These are phyloP conservation scores for Diachrysia chrysitis DNA, from an alignment of 2,888 invertebrate genomes.

Conservation along the genomic window DNA sequence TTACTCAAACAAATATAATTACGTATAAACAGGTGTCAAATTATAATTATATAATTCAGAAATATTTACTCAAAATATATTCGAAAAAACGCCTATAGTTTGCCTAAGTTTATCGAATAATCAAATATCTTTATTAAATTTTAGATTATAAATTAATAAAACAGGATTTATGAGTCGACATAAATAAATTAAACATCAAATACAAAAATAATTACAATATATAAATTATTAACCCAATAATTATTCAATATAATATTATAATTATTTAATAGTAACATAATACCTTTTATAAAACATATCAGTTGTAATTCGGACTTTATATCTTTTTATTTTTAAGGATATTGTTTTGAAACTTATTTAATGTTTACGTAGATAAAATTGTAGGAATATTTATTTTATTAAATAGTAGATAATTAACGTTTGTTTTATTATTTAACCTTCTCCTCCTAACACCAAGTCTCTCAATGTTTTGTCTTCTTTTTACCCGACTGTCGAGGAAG, in stretches of 20 bases:
- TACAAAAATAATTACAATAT: background rate
- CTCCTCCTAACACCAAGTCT: no score
- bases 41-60: conserved; percentile 33
- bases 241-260: background rate
- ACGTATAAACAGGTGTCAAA: conserved; percentile 23
- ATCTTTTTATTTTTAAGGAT: conserved; percentile 38
- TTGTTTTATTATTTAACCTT: conserved; percentile 28
- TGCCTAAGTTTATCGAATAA: background rate
- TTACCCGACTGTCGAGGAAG: no score
- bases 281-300: conserved; percentile 23
- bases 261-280: background rate
- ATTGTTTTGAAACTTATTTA: conserved; percentile 37
- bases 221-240: conserved; percentile 5
- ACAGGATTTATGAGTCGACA: conserved; percentile 3
- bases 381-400: conserved; percentile 58
- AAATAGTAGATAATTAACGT: conserved; percentile 47
- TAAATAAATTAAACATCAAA: background rate
- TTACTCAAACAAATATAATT: conserved; percentile 11
- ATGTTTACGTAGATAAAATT: conserved; percentile 36
- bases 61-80: conserved; percentile 6
- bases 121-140: background rate
- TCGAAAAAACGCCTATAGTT: conserved; percentile 3
- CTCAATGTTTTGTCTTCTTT: no score
- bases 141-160: background rate
- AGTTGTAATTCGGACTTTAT: conserved; percentile 16